Percentiles rank a stretch among this genome's conserved stretches.
Conservation (phyloP, 2,888 invertebrate species). For the Zootermopsis nevadensis region DNA sequence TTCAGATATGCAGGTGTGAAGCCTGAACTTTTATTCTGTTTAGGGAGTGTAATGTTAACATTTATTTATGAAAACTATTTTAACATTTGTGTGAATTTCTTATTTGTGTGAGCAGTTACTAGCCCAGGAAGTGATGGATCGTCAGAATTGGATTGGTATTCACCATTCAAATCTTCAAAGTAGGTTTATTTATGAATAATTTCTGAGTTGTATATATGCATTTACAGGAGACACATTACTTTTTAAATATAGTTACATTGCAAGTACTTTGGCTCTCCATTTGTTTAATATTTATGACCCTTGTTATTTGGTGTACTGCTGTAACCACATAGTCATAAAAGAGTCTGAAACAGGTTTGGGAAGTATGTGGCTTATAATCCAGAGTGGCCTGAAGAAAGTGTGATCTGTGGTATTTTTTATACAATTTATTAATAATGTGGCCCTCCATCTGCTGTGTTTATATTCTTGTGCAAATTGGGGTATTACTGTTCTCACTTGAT, state of each 20-base stretch:
- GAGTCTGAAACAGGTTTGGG: too few species aligned
- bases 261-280: too few species aligned
- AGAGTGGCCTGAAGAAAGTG: too few species aligned
- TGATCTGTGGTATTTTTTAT: too few species aligned
- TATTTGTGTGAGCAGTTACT: background rate
- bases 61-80: background rate
- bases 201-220: background rate
- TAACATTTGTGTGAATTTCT: background rate
- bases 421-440: too few species aligned
- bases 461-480: too few species aligned
- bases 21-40: background rate
- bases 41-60: too few species aligned
- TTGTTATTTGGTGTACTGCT: background rate
- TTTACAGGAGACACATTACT: background rate
- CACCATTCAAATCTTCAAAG: slow-evolving; percentile 21
- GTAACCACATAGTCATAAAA: too few species aligned
- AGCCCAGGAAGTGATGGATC: background rate
- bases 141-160: background rate
- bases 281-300: background rate
- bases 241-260: background rate
- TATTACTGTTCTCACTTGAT: too few species aligned
- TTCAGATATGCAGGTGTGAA: background rate
- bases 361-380: too few species aligned
- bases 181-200: background rate
- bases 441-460: too few species aligned